Evolutionary conservation across 2,888 invertebrate genomes (phyloP).

Genomic region (Rhogogaster chlorosoma): DNA sequence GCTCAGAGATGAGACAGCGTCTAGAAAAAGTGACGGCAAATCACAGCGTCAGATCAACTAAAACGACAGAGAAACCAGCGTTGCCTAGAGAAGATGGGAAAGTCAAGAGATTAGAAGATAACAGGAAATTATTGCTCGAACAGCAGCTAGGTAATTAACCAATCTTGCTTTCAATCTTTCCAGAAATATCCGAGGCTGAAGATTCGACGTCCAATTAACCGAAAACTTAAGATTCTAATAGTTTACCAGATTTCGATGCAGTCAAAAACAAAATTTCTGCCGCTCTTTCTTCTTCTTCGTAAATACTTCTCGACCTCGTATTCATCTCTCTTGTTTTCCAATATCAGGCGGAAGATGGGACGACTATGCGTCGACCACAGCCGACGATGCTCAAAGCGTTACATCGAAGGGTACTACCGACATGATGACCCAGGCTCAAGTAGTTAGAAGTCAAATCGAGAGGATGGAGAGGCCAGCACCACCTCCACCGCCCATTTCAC

Average conservation of each 20-base stretch:
- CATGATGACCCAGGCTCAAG: constrained; percentile 77
- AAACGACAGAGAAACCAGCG: constrained; percentile 85
- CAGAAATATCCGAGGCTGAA: background rate
- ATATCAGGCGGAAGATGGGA: constrained; percentile 74
- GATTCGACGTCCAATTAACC: background rate
- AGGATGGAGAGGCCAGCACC: constrained; percentile 81
- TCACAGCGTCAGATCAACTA: constrained; percentile 90
- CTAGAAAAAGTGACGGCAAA: constrained; percentile 93
- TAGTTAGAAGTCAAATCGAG: constrained; percentile 80
- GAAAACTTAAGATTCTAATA: background rate
- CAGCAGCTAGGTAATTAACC: constrained; percentile 85
- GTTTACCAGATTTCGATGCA: background rate
- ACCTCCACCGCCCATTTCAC: constrained; percentile 81
- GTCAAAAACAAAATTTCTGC: background rate
- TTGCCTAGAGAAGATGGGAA: constrained; percentile 82
- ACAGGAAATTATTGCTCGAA: constrained; percentile 90
- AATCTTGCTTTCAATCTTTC: background rate
- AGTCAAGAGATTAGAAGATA: constrained; percentile 91
- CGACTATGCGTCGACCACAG: constrained; percentile 74
- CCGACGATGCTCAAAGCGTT: constrained; percentile 74
- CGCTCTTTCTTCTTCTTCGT: background rate
- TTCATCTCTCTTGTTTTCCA: background rate
- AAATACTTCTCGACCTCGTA: background rate
- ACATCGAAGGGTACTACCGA: constrained; percentile 76
- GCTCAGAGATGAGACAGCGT: constrained; percentile 94